Evolutionary conservation across 2,888 invertebrate genomes (phyloP).

Genomic region (Antheraea assamensis): DNA sequence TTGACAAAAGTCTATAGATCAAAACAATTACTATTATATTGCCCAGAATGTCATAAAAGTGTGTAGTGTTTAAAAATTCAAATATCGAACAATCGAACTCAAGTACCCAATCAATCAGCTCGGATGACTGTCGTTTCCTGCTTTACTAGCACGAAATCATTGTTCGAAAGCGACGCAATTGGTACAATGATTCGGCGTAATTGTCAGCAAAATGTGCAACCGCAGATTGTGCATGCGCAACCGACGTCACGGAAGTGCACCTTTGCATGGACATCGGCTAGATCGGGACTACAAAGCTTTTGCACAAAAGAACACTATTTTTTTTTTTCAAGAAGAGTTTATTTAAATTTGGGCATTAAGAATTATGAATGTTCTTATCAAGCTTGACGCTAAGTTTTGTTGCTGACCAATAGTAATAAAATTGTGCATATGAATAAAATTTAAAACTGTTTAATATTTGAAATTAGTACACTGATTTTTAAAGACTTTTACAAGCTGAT

Average conservation of each 20-base stretch:
- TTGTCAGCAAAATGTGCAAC: slow-evolving; percentile 33
- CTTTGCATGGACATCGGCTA: slow-evolving; percentile 23
- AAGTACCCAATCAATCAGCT: neutral
- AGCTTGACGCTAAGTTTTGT: neutral
- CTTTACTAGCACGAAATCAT: slow-evolving; percentile 4
- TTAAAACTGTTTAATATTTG: too few species aligned
- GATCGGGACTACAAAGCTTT: slow-evolving; percentile 19
- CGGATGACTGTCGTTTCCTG: slow-evolving; percentile 15
- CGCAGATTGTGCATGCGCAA: slow-evolving; percentile 28
- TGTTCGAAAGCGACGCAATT: slow-evolving; percentile 8
- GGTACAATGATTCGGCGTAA: slow-evolving; percentile 2
- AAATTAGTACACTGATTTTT: too few species aligned
- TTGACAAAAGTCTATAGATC: neutral
- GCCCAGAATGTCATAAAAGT: neutral
- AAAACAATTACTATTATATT: neutral
- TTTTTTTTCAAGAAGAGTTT: neutral
- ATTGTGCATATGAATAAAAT: too few species aligned
- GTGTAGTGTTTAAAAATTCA: slow-evolving; percentile 3
- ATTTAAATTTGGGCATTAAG: neutral
- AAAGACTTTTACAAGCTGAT: too few species aligned
- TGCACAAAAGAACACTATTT: slow-evolving; percentile 22
- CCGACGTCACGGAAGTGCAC: slow-evolving; percentile 29
- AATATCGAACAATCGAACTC: slow-evolving; percentile 8
- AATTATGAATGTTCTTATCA: neutral
- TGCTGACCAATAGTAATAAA: neutral